Conservation (phyloP, 2,797 vertebrate genomes). For the Merluccius polli region DNA sequence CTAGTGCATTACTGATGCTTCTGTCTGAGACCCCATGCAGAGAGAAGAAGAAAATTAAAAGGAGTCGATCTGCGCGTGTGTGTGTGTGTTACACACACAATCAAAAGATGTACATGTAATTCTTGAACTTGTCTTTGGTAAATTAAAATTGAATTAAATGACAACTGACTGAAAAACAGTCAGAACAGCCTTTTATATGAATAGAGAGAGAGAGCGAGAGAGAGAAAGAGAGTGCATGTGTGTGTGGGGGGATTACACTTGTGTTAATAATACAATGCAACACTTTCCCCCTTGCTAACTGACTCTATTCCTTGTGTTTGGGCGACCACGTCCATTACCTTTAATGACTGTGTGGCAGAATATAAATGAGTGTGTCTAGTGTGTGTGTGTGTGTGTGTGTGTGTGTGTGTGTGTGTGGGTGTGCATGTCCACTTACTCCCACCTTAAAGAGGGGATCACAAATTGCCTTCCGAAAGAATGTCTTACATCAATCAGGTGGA, state of each 20-base stretch:
- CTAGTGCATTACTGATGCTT: constrained; percentile 55
- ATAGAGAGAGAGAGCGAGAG: no score
- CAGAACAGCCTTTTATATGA: no score
- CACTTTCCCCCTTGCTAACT: neutral
- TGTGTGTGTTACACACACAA: no score
- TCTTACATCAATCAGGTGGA: constrained; percentile 13
- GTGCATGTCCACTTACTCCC: neutral
- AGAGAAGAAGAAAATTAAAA: constrained; percentile 42
- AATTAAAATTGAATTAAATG: no score
- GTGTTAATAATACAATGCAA: neutral
- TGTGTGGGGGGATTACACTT: neutral
- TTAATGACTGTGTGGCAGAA: neutral
- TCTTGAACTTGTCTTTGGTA: neutral
- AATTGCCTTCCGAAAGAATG: neutral
- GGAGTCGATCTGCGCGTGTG: neutral
- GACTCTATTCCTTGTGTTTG: neutral
- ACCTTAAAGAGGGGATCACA: neutral
- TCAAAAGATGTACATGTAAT: neutral
- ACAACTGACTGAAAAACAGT: no score
- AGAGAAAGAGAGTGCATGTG: neutral
- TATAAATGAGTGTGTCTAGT: neutral
- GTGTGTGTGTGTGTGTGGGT: constrained; percentile 11
- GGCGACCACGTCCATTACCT: neutral
- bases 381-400: neutral
- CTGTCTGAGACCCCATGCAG: constrained; percentile 35